Conservation (phyloP, 2,797 vertebrate genomes). For the Percopsis omiscomaycus region DNA sequence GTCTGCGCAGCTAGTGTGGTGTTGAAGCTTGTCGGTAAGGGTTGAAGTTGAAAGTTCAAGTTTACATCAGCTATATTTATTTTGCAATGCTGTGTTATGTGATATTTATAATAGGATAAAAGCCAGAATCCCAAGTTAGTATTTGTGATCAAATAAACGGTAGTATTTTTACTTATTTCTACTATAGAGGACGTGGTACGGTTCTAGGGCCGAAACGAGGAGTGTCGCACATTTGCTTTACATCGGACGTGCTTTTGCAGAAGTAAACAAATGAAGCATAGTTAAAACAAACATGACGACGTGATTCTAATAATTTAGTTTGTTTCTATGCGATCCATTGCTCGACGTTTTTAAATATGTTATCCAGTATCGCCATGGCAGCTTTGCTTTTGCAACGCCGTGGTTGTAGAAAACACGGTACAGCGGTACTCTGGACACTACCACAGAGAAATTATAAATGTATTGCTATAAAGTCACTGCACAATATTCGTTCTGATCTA, state of each 20-base stretch:
- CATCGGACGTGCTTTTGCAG: background rate
- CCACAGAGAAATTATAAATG: slow-evolving; percentile 33
- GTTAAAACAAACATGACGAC: too few relatives aligned
- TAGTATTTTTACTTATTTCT: background rate
- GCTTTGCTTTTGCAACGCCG: slow-evolving; percentile 58
- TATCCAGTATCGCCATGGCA: slow-evolving; percentile 57
- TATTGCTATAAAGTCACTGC: slow-evolving; percentile 12
- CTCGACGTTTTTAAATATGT: background rate
- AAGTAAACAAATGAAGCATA: slow-evolving; percentile 32
- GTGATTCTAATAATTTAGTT: too few relatives aligned
- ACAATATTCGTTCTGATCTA: background rate
- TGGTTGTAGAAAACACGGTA: slow-evolving; percentile 47
- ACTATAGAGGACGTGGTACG: background rate
- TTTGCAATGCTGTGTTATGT: too few relatives aligned
- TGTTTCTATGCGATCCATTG: background rate
- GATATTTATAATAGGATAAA: background rate
- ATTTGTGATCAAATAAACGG: background rate
- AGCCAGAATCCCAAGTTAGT: background rate
- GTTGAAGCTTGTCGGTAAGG: background rate
- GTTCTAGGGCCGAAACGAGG: too few relatives aligned
- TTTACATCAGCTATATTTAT: slow-evolving; percentile 7
- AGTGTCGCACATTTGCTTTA: too few relatives aligned
- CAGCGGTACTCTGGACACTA: slow-evolving; percentile 42
- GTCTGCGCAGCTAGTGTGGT: background rate
- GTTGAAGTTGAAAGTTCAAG: slow-evolving; percentile 45